Evolutionary conservation across 53 echinoderm and acorn worm species (phyloP).

Genomic region (Echinarachnius parma): DNA sequence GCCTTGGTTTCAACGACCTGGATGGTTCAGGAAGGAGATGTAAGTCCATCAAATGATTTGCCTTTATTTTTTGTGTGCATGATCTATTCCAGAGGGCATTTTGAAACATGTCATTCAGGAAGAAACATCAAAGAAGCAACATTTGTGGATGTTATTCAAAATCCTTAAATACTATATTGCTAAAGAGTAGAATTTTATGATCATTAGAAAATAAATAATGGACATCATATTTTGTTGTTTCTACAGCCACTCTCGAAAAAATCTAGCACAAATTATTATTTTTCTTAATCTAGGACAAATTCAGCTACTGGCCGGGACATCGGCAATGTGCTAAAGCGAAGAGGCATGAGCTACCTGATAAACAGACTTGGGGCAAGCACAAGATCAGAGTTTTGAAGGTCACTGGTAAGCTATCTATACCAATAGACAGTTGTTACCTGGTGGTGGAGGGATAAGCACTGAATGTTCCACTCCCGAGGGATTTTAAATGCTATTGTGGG

Average conservation of each 20-base stretch:
- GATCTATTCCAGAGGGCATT: too few relatives aligned
- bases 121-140: too few relatives aligned
- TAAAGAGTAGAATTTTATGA: too few relatives aligned
- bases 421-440: neutral
- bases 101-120: too few relatives aligned
- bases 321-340: slow-evolving; percentile 20
- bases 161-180: too few relatives aligned
- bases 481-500: too few relatives aligned
- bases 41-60: slow-evolving; percentile 1
- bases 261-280: neutral
- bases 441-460: too few relatives aligned
- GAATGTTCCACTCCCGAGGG: too few relatives aligned
- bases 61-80: neutral
- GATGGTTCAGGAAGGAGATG: neutral
- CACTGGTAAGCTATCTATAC: slow-evolving; percentile 9
- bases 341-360: slow-evolving; percentile 22
- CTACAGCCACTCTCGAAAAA: slow-evolving; percentile 4
- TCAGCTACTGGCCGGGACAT: slow-evolving; percentile 26
- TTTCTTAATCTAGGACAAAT: slow-evolving; percentile 10
- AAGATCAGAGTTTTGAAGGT: slow-evolving; percentile 9
- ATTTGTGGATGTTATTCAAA: too few relatives aligned
- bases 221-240: too few relatives aligned
- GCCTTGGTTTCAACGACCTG: slow-evolving; percentile 1
- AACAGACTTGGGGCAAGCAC: slow-evolving; percentile 29
- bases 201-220: too few relatives aligned